phyloP scores from a whole-genome alignment of 2,888 invertebrate genomes.

The Bellardia bayeri region DNA sequence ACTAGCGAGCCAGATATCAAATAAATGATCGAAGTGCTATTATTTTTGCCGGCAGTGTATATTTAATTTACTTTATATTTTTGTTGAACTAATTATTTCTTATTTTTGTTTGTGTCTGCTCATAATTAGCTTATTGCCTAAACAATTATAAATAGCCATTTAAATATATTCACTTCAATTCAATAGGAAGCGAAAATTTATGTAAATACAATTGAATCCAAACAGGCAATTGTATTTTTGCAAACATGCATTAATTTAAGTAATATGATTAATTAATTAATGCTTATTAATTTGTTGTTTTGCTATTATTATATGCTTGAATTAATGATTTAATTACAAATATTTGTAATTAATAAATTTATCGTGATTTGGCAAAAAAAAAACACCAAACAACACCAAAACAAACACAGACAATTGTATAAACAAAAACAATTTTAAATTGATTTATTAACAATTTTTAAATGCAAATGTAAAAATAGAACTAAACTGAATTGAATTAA shows the following conservation, averaged over 20 bases:
- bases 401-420: too few relatives aligned
- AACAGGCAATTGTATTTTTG: neutral
- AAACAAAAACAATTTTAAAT: constrained; percentile 15
- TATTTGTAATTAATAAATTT: constrained; percentile 12
- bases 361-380: constrained; percentile 21
- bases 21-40: too few relatives aligned
- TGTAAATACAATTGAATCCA: neutral
- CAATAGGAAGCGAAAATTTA: too few relatives aligned
- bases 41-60: too few relatives aligned
- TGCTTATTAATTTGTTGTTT: constrained; percentile 23
- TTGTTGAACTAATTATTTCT: neutral
- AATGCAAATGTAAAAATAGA: neutral
- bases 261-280: constrained; percentile 33
- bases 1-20: too few relatives aligned
- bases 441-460: constrained; percentile 32
- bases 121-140: neutral
- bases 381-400: neutral
- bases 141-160: neutral
- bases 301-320: constrained; percentile 23
- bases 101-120: neutral
- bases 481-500: neutral
- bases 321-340: constrained; percentile 40
- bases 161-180: neutral
- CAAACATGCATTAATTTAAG: neutral
- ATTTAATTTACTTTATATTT: too few relatives aligned